Evolutionary conservation across 2,797 vertebrate species (phyloP).

Genomic region (Coregonus ussuriensis): DNA sequence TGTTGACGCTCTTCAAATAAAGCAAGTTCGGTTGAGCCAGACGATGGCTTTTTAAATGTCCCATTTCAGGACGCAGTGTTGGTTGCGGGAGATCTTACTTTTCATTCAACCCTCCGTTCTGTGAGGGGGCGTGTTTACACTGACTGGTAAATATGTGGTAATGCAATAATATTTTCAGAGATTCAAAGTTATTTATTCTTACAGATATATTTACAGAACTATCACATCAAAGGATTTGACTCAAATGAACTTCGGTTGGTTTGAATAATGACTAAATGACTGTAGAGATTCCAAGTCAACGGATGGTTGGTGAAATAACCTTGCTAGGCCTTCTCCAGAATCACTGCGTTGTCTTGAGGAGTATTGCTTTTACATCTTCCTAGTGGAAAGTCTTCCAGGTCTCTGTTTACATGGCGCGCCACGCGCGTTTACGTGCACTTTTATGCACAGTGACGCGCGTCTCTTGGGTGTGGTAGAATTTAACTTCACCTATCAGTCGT

Average conservation of each 20-base stretch:
- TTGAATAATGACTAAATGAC: neutral
- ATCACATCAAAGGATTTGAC: slow-evolving; percentile 42
- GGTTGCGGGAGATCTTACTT: slow-evolving; percentile 29
- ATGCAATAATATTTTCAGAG: slow-evolving; percentile 40
- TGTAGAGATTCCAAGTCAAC: neutral
- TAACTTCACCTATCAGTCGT: no score
- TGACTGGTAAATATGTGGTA: slow-evolving; percentile 44
- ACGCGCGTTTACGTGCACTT: no score
- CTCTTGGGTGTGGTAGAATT: no score
- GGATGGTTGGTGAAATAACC: neutral
- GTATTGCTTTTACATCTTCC: no score
- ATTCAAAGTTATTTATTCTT: slow-evolving; percentile 48
- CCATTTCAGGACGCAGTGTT: slow-evolving; percentile 38
- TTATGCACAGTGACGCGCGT: no score
- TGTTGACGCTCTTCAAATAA: slow-evolving; percentile 1
- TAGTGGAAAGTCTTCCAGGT: no score
- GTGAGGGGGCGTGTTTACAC: slow-evolving; percentile 48
- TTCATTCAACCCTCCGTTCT: slow-evolving; percentile 41
- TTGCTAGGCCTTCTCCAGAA: no score
- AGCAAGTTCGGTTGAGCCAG: slow-evolving; percentile 15
- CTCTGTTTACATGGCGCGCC: no score
- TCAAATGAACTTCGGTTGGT: slow-evolving; percentile 13
- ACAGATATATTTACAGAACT: slow-evolving; percentile 42
- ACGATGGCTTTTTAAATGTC: slow-evolving; percentile 26
- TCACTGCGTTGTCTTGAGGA: no score